Conservation (phyloP, 2,797 vertebrate genomes). For the Sandelia bainsii region DNA sequence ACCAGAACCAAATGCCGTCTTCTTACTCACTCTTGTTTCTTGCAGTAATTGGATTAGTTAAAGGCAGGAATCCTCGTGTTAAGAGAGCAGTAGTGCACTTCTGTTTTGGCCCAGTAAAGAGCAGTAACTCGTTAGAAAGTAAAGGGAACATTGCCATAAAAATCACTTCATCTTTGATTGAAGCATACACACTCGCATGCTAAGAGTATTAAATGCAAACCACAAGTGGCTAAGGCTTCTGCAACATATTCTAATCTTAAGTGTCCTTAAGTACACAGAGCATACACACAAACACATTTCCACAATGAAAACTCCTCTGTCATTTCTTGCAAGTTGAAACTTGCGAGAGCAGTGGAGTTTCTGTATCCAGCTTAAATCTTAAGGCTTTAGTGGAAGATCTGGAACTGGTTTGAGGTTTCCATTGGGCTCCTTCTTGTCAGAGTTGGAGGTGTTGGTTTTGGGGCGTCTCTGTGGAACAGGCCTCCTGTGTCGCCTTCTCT, state of each 20-base stretch:
- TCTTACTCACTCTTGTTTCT: neutral
- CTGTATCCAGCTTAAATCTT: conserved; percentile 25
- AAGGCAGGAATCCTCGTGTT: conserved; percentile 19
- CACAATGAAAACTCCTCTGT: conserved; percentile 24
- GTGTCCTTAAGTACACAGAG: conserved; percentile 48
- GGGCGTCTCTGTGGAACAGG: conserved; percentile 60
- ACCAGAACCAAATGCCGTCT: neutral
- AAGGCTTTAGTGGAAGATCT: conserved; percentile 62
- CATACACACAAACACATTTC: conserved; percentile 45
- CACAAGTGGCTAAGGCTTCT: conserved; percentile 59
- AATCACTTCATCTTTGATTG: conserved; percentile 47
- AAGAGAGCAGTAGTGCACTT: conserved; percentile 53
- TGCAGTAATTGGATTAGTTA: conserved; percentile 32
- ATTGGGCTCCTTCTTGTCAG: conserved; percentile 68
- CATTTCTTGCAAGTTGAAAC: conserved; percentile 15
- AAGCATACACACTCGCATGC: conserved; percentile 72
- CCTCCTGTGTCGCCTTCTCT: conserved; percentile 79
- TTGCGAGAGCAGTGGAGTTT: conserved; percentile 35
- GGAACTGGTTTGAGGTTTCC: conserved; percentile 70
- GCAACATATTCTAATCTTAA: conserved; percentile 49
- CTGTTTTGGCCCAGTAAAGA: conserved; percentile 62
- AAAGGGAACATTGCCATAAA: conserved; percentile 34
- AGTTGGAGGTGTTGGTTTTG: conserved; percentile 57
- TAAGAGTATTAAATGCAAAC: conserved; percentile 64
- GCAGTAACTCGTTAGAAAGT: conserved; percentile 57